phyloP scores from a whole-genome alignment of 2,888 invertebrate species.

The Aphodius granarius region DNA sequence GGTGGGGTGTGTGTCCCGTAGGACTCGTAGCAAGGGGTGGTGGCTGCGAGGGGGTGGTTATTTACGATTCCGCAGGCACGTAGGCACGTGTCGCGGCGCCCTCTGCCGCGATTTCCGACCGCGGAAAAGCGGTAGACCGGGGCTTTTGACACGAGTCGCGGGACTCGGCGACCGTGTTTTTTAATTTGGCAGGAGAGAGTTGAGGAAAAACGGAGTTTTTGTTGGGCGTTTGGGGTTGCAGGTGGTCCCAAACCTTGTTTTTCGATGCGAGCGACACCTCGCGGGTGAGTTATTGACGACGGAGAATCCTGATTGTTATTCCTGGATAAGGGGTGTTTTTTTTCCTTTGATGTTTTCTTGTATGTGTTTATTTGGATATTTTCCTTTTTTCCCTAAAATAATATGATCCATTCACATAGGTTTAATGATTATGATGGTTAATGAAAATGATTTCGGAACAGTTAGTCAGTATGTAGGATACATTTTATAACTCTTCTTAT shows the following conservation, averaged over 20 bases:
- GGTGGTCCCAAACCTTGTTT: not conserved
- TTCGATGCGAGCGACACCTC: not conserved
- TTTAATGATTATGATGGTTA: too few species aligned
- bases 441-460: too few species aligned
- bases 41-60: constrained; percentile 44
- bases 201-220: not conserved
- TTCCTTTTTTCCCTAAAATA: too few species aligned
- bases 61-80: constrained; percentile 42
- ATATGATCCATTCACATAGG: too few species aligned
- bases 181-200: not conserved
- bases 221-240: not conserved
- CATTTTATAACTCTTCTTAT: too few species aligned
- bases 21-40: constrained; percentile 44
- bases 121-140: not conserved
- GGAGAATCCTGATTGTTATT: too few species aligned
- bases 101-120: not conserved
- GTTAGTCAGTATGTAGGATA: too few species aligned
- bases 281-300: not conserved
- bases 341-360: not conserved
- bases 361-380: too few species aligned
- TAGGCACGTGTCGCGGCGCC: constrained; percentile 21
- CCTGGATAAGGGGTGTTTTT: not conserved
- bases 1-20: constrained; percentile 47
- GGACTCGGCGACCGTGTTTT: not conserved
- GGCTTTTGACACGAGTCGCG: not conserved